Base-by-base conservation (phyloP, 2,797 vertebrate genomes). In the Lithobates sylvaticus region DNA sequence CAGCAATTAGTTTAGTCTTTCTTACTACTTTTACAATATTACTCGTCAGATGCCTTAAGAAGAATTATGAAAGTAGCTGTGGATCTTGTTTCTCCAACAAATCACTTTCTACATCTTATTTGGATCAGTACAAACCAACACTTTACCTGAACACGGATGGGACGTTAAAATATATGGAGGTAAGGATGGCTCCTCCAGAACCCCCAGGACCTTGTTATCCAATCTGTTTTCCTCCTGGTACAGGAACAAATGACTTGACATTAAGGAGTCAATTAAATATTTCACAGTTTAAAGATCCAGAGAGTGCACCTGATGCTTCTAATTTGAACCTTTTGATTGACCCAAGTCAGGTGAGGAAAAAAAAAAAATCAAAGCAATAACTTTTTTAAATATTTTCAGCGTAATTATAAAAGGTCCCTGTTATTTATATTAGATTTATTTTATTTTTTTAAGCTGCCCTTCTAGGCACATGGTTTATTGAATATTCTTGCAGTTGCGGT, bases 341-440 rank as follows among this genome's bases (percentile, higher is more conserved):
- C n/a, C 83, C 64, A 81, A 92, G 90, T 86, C 95, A 95, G 94
- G 94, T 95, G 94, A 95, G 94, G 34, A 39, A 39, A 39, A 39
- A 47, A 10, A n/a, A 10, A 12, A 67, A 10, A 23, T 58, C 6
- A 58, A 8, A 58, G 54, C 7, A 1, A 23, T 23, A 8, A 23
- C 5, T 58, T 58, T 58, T 21, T 16, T 23, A 7, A 58, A 58
- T 21, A 3, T 61, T 3, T 23, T 61, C 6, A 23, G 21, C 5
- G 21, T 58, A 61, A 7, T 23, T 23, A 54, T 18, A 39, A 10
- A 39, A 10, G 7, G 39, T 10, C 39, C 6, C 39, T 39, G 5
- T 39, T 39, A 39, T 39, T 10, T 39, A 39, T 39, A 39, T 39
- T 39, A 39, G 39, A 39, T 39, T 39, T 39, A 9, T 39, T 36